phyloP scores from a whole-genome alignment of 1,140 invertebrate genomes.

The Hyles euphorbiae region DNA sequence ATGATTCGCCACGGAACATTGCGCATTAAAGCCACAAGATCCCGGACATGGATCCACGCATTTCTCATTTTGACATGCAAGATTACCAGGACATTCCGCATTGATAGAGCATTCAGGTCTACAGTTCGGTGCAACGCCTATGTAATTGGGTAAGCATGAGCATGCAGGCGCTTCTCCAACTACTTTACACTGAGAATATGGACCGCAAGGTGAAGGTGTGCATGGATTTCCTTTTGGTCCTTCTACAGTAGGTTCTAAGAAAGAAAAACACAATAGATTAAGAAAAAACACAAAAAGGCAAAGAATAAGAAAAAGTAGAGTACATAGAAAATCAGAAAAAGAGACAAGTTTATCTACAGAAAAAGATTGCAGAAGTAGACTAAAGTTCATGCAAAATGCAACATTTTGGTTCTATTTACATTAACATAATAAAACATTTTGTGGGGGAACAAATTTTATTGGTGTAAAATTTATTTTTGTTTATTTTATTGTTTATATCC shows the following conservation, averaged over 20 bases:
- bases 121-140: constrained; percentile 80
- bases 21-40: constrained; percentile 83
- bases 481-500: constrained; percentile 38
- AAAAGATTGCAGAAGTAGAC: constrained; percentile 72
- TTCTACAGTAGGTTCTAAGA: constrained; percentile 69
- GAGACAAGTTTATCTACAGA: constrained; percentile 27
- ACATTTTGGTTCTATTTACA: no score
- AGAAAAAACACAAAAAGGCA: constrained; percentile 23
- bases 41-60: constrained; percentile 89
- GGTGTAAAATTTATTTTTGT: background rate
- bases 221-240: constrained; percentile 80
- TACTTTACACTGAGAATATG: constrained; percentile 86
- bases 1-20: constrained; percentile 84
- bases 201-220: constrained; percentile 86
- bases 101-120: constrained; percentile 86
- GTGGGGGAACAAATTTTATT: constrained; percentile 3
- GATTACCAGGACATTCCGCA: constrained; percentile 84
- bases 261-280: constrained; percentile 52
- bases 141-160: constrained; percentile 81
- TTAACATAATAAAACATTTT: constrained; percentile 19
- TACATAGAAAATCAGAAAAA: constrained; percentile 52
- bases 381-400: constrained; percentile 16
- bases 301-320: constrained; percentile 25
- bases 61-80: constrained; percentile 85
- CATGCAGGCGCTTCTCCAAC: constrained; percentile 83